Evolutionary conservation across 2,113 vertebrate genomes (phyloP).

Genomic region (Cettia cetti): DNA sequence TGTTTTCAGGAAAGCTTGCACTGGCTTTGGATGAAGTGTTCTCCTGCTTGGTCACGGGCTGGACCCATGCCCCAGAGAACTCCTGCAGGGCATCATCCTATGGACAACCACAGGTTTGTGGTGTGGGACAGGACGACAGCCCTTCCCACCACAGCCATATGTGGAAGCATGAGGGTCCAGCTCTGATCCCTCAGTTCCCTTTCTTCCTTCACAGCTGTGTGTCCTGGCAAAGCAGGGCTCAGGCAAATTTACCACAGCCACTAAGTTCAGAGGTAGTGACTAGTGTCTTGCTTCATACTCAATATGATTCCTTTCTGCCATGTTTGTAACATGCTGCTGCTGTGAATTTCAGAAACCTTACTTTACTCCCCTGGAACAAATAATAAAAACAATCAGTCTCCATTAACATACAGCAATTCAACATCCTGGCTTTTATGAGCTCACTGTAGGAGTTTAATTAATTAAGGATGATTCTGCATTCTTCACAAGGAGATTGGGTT

Average conservation of each 20-base stretch:
- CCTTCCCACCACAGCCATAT: neutral
- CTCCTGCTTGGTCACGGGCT: neutral
- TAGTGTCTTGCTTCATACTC: neutral
- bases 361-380: neutral
- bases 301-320: neutral
- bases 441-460: slow-evolving; percentile 48
- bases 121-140: fast-evolving
- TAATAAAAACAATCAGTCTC: neutral
- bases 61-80: fast-evolving
- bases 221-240: neutral
- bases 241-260: neutral
- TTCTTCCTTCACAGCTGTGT: neutral
- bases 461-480: slow-evolving; percentile 66
- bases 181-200: neutral
- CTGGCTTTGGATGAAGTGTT: neutral
- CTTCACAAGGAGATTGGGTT: slow-evolving; percentile 29
- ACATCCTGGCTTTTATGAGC: slow-evolving; percentile 48
- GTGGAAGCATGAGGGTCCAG: neutral
- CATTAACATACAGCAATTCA: neutral
- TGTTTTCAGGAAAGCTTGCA: neutral
- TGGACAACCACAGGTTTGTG: neutral
- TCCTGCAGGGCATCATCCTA: neutral
- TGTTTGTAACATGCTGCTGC: neutral
- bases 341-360: neutral
- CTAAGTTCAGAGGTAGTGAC: neutral